Base-by-base conservation (phyloP, 2,113 vertebrate genomes). In the Galeopterus variegatus region DNA sequence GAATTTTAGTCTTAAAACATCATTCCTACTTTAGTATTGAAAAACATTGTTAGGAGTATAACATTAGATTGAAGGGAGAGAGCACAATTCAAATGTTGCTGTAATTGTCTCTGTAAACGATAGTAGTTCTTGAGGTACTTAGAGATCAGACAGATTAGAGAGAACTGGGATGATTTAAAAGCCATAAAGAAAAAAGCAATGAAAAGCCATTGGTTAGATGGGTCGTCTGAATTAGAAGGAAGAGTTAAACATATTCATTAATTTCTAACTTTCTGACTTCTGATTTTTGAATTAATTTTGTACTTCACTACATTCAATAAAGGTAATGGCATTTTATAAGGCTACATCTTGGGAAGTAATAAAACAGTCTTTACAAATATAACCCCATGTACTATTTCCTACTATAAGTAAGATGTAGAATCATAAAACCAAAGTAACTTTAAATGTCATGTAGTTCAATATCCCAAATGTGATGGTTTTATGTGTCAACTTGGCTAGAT, bases 161-260 rank as follows among this genome's bases (percentile, higher is more conserved):
- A 82, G 28, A 79, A 91, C 62, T 65, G 12, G 19, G 28, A 41
- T 94, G 21, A 82, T 94, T 93, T 94, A 95, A 90, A 90, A 52
- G 18, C 2, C 9, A 58, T 67, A 64, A 96, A 79, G 21, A 65
- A 45, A 10, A 88, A 89, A 70, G 33, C 13, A 52, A 33, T 76
- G 60, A 75, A 62, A 90, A 64, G 1, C 4, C 28, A 56, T 11
- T 81, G 31, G 56, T 65, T 77, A 76, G 8, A 64, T 23, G 14
- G 70, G 33, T 48, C 24, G 19, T 65, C 56, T 41, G 33, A 69
- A 62, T 50, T 89, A 75, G 24, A 83, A 72, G 6, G 13, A 88
- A 50, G 33, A 12, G 4, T 48, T 83, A 79, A 91, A 73, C 48
- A 60, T 86, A 50, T 5, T 58, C 10, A 72, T 36, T 88, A 64